Evolutionary conservation across 2,797 vertebrate species (phyloP).

Genomic region (Syncerus caffer): DNA sequence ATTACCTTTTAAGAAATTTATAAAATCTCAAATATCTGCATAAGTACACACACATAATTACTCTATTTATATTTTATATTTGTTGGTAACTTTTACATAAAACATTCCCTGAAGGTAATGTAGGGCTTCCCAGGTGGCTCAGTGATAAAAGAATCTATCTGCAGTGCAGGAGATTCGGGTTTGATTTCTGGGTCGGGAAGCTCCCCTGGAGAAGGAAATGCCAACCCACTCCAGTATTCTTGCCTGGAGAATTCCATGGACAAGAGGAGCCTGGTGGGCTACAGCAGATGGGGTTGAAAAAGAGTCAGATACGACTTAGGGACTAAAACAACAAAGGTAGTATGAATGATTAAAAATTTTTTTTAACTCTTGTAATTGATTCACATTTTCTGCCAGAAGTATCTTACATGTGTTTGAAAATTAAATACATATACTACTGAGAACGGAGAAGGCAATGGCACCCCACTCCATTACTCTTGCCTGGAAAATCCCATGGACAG

Average conservation of each 20-base stretch:
- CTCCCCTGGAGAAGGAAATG: neutral
- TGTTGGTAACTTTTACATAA: neutral
- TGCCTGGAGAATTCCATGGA: neutral
- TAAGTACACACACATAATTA: neutral
- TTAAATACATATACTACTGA: neutral
- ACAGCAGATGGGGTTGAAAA: neutral
- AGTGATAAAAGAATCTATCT: neutral
- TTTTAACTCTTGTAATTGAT: neutral
- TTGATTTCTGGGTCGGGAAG: neutral
- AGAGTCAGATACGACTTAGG: neutral
- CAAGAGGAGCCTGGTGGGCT: neutral
- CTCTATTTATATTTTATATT: neutral
- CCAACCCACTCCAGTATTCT: neutral
- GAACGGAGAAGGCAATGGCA: too few relatives aligned
- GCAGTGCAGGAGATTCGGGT: neutral
- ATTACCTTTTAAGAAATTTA: neutral
- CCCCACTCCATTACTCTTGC: too few relatives aligned
- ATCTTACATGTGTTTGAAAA: neutral
- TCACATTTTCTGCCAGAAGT: neutral
- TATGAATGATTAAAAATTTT: neutral
- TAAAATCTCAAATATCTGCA: neutral
- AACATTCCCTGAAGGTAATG: neutral
- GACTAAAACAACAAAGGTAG: neutral
- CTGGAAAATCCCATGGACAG: too few relatives aligned
- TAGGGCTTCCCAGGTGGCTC: neutral